These are phyloP conservation scores for Sitta europaea DNA, from an alignment of 2,113 vertebrate genomes.

Conservation along the genomic window DNA sequence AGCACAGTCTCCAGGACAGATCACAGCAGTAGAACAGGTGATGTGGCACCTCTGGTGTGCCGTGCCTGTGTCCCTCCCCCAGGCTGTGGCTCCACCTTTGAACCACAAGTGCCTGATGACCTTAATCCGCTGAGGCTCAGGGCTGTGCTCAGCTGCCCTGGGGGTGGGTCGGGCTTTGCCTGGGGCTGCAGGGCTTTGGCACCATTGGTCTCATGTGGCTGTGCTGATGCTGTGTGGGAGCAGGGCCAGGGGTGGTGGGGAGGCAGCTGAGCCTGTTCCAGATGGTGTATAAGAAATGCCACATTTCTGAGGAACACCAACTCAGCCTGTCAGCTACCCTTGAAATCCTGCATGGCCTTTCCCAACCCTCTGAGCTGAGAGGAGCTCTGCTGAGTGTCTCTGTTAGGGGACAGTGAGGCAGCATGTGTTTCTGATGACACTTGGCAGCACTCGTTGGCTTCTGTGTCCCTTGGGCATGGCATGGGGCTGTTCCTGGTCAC, in stretches of 20 bases:
- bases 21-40: background rate
- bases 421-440: background rate
- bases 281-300: background rate
- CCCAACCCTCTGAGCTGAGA: background rate
- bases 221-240: background rate
- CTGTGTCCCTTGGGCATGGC: background rate
- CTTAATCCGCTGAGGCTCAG: background rate
- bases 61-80: accelerated
- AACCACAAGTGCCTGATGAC: background rate
- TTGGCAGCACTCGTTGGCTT: accelerated
- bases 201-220: accelerated
- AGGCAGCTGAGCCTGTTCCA: background rate
- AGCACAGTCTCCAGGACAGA: accelerated
- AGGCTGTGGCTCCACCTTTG: background rate
- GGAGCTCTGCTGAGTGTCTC: background rate
- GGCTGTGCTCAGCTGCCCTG: background rate
- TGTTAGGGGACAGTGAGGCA: accelerated
- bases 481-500: background rate
- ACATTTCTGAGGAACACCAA: background rate
- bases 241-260: background rate
- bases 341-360: background rate
- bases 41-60: background rate
- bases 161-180: background rate
- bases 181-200: background rate
- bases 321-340: background rate